Evolutionary conservation across 2,797 vertebrate genomes (phyloP).

Genomic region (Gambusia yucatana): DNA sequence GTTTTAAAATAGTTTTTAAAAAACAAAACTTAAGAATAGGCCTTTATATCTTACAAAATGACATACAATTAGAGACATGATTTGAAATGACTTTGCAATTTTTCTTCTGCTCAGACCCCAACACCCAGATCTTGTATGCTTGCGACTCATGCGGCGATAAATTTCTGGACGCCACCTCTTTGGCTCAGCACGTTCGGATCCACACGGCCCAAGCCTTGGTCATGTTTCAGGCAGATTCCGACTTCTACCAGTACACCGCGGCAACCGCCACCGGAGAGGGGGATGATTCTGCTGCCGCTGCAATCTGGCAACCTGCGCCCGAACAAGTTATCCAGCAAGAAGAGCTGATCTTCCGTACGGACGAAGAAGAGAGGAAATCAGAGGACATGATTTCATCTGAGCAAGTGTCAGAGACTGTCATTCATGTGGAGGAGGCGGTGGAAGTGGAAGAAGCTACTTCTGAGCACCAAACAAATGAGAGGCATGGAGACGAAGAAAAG

Average conservation of each 20-base stretch:
- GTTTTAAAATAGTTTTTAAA: neutral
- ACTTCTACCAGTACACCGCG: conserved; percentile 92
- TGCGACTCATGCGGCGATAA: conserved; percentile 98
- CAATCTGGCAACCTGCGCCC: conserved; percentile 84
- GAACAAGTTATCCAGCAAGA: conserved; percentile 90
- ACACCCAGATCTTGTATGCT: conserved; percentile 96
- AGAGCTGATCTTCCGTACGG: conserved; percentile 87
- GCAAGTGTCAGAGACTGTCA: conserved; percentile 69
- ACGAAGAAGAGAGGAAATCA: conserved; percentile 68
- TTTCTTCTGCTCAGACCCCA: conserved; percentile 85
- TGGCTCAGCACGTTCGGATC: conserved; percentile 96
- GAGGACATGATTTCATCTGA: conserved; percentile 26
- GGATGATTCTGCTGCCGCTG: conserved; percentile 69
- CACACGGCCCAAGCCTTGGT: conserved; percentile 97
- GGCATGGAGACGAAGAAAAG: conserved; percentile 35
- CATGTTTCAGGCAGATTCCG: conserved; percentile 97
- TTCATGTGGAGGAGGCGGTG: conserved; percentile 65
- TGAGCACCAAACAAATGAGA: conserved; percentile 46
- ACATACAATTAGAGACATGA: neutral
- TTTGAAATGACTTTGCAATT: neutral
- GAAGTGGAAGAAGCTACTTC: conserved; percentile 44
- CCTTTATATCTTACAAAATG: neutral
- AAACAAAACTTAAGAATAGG: neutral
- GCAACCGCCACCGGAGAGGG: conserved; percentile 59
- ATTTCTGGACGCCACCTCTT: conserved; percentile 92